A percentile compares a stretch with the other conserved stretches of the same genome.
phyloP scores from a whole-genome alignment of 2,113 vertebrate species.

The Mustelus asterias region DNA sequence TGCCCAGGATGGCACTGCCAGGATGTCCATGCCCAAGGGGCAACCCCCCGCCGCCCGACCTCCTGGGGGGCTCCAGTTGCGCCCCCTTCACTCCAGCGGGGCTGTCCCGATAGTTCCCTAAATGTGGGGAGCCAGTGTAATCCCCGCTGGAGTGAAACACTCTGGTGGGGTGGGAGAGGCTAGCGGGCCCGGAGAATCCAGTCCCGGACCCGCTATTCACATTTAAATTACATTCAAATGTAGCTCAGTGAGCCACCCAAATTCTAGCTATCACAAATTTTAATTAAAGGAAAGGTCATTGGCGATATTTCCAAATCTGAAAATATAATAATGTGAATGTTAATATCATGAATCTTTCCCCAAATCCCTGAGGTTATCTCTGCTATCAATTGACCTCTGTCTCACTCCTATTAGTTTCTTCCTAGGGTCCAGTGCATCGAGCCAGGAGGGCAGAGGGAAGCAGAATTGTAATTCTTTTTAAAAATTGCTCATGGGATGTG shows the following conservation, averaged over 20 bases:
- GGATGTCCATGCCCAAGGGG: no score
- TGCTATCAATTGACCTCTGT: not conserved
- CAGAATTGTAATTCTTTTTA: not conserved
- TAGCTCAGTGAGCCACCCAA: not conserved
- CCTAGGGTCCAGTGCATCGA: not conserved
- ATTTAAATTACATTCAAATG: no score
- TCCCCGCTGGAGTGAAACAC: no score
- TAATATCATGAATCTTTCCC: not conserved
- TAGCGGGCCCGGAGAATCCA: no score
- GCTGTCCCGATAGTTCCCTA: no score
- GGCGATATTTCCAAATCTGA: not conserved
- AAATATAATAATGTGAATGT: not conserved
- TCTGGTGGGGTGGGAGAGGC: no score
- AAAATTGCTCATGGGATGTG: not conserved
- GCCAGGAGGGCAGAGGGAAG: not conserved
- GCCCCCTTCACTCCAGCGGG: no score
- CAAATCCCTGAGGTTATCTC: not conserved
- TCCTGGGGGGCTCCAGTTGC: no score
- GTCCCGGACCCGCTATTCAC: no score
- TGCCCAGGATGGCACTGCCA: no score
- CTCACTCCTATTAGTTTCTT: not conserved
- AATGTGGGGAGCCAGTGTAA: no score
- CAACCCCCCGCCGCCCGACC: no score
- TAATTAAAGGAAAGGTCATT: not conserved
- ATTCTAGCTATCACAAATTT: not conserved